Conservation (phyloP, 2,888 invertebrate species). For the Agapetus fuscipes region DNA sequence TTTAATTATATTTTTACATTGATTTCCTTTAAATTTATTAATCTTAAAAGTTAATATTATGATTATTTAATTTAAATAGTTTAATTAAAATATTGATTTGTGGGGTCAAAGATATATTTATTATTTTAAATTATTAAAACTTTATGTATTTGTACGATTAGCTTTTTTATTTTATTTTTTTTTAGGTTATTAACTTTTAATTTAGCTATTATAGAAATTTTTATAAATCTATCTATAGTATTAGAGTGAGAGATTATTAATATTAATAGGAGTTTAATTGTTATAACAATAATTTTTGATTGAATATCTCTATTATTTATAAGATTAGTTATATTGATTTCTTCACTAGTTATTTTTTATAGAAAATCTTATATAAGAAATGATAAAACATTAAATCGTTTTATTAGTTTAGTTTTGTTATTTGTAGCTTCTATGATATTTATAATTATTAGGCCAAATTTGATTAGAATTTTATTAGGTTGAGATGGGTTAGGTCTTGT, state of each 20-base stretch:
- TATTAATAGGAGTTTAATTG: constrained; percentile 38
- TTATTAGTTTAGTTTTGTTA: constrained; percentile 54
- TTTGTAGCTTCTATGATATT: constrained; percentile 58
- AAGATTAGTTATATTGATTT: constrained; percentile 55
- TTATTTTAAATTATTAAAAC: constrained; percentile 43
- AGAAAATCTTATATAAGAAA: constrained; percentile 51
- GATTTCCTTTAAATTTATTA: constrained; percentile 52
- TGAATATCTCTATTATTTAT: constrained; percentile 56
- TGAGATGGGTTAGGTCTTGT: constrained; percentile 64
- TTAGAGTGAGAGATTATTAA: constrained; percentile 47
- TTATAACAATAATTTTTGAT: constrained; percentile 51
- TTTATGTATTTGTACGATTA: constrained; percentile 44
- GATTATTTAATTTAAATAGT: constrained; percentile 52
- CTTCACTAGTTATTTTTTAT: constrained; percentile 55
- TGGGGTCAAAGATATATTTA: constrained; percentile 49
- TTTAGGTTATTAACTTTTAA: constrained; percentile 31
- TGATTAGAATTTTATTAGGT: constrained; percentile 60
- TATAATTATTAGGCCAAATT: constrained; percentile 59
- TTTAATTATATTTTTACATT: constrained; percentile 53
- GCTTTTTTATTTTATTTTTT: constrained; percentile 39
- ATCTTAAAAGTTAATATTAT: constrained; percentile 45
- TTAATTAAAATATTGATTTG: constrained; percentile 60
- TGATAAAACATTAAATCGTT: constrained; percentile 50
- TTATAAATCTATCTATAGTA: constrained; percentile 23
- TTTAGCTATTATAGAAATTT: constrained; percentile 26